Evolutionary conservation across 64 coral and sea anemone species (phyloP), one percentile per base, ranked within the genome.

Genomic region (Anthopleura sola): DNA sequence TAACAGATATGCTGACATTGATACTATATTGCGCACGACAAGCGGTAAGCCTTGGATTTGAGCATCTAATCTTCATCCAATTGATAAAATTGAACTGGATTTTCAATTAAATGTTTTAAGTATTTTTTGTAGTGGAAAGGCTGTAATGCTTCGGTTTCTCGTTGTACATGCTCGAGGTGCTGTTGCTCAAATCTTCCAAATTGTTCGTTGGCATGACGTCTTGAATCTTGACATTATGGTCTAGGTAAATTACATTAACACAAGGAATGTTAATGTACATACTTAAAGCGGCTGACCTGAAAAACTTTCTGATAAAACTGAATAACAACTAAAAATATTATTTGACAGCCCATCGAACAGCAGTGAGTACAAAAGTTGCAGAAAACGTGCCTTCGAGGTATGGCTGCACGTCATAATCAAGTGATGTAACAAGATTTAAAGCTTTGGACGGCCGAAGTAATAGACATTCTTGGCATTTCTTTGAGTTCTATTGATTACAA

Each of bases 251-350:
- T 71, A 71, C 31, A 71, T 34, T 32, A 71, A 71, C 66, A 71
- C n/a, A 29, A 71, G 34, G 66, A 71, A 71, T 71, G 66, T 71
- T 71, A 34, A 71, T 71, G 66, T 34, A 71, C 66, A 71, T 71
- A 71, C 10, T 71, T 71, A 32, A 71, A 71, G 28, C 66, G 66
- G 66, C 66, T 71, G 66, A 71, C 66, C 66, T 71, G 66, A 71
- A 5, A 71, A 71, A 34, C 26, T 71, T 71, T 34, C 29, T 71
- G 66, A 71, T 71, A 71, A 71, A 69, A 71, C 3, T 26, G 9
- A 68, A 68, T 28, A 68, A 71, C 66, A 71, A 34, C 28, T 29
- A 1, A 71, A 71, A 71, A 71, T 31, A 32, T 32, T 13, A 71
- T 71, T 71, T 29, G 14, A 15, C 26, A 71, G 66, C 10, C 31